Evolutionary conservation across 2,797 vertebrate species (phyloP), one percentile per base, ranked within the genome.

Genomic region (Myotis planiceps): DNA sequence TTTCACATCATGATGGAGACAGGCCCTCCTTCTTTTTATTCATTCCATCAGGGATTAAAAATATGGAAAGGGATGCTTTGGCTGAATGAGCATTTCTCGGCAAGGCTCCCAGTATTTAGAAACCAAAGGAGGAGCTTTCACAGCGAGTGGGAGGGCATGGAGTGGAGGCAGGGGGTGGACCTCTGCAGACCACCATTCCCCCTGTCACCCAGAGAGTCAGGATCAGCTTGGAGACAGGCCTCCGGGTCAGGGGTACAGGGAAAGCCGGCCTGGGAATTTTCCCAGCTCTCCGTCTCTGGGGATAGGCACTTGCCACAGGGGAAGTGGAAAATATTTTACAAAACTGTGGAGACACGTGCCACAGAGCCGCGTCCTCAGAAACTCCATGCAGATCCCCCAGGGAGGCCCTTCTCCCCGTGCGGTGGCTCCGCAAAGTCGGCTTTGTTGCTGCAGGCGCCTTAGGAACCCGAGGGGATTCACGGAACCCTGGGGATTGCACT

Each of bases 1-100:
- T 96, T 92, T 86, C 76, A 19, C 12, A 32, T 90, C 83, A 85
- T 89, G 72, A 84, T 85, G 94, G 96, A 97, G 92, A 60, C 92
- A 58, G 55, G 9, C 14, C 78, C 95, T 27, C 65, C 47, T 96
- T 49, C 93, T 78, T 84, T 0, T 93, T 21, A 68, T 0, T 8
- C 27, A 92, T 97, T 96, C 92, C 94, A 92, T 87, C 84, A 0
- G 0, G 51, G 55, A 75, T 90, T 86, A 93, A 95, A 95, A 92
- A 85, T 92, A 82, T 10, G 2, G 21, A 92, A 96, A 71, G 53
- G 83, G 68, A 85, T 95, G 85, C 68, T 51, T 1, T 0, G 2
- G 65, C 79, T 81, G 69, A 92, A 89, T 5, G 29, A 95, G 51
- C 27, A 0, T 97, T 92, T 96, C 90, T 51, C 4, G 4, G 87